Evolutionary conservation across 2,113 vertebrate genomes (phyloP).

Genomic region (Ochotona princeps): DNA sequence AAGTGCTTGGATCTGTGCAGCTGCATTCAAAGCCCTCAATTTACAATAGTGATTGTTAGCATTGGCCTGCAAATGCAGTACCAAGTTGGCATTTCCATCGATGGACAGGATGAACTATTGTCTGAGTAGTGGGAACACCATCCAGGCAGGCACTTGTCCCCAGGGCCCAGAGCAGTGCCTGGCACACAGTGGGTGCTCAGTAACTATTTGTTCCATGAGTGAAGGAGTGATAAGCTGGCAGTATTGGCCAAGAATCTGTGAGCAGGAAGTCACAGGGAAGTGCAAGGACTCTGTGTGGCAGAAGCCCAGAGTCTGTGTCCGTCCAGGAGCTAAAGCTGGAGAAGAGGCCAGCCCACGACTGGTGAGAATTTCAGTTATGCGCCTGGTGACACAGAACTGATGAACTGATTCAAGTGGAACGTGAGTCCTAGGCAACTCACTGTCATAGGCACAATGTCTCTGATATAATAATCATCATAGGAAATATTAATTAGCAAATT

Average conservation of each 20-base stretch:
- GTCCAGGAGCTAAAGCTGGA: background rate
- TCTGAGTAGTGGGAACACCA: background rate
- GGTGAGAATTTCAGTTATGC: background rate
- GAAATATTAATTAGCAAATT: background rate
- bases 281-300: background rate
- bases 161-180: background rate
- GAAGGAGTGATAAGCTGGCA: background rate
- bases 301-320: background rate
- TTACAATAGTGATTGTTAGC: background rate
- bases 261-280: background rate
- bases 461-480: slow-evolving; percentile 10
- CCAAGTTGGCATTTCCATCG: background rate
- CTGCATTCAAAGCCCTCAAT: background rate
- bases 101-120: background rate
- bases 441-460: background rate
- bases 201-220: background rate
- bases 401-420: background rate
- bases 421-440: background rate
- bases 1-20: background rate
- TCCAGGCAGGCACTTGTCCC: background rate
- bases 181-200: background rate
- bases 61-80: background rate
- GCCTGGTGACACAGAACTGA: background rate
- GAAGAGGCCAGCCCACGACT: background rate
- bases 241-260: background rate